Evolutionary conservation across 2,888 invertebrate species (phyloP).

Genomic region (Tricholauxania praeusta): DNA sequence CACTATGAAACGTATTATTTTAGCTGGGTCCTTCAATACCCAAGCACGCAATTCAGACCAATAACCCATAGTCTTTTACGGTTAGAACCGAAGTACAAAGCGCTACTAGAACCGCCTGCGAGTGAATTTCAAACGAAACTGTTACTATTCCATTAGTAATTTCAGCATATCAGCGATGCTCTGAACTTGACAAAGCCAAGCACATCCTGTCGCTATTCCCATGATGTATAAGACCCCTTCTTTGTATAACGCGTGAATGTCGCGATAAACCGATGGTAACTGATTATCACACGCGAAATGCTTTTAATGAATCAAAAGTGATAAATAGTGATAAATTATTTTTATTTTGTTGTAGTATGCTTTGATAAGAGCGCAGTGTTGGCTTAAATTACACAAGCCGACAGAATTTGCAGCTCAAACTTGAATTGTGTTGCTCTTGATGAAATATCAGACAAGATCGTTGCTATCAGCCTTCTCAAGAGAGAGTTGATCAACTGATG

Average conservation of each 20-base stretch:
- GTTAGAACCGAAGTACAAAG: not conserved
- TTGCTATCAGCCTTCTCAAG: no score
- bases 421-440: no score
- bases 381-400: no score
- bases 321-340: constrained; percentile 11
- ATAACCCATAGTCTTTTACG: constrained; percentile 55
- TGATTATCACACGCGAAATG: not conserved
- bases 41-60: constrained; percentile 62
- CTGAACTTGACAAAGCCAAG: not conserved
- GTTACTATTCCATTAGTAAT: not conserved
- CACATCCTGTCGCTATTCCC: constrained; percentile 46
- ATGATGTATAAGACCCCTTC: constrained; percentile 5
- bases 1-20: constrained; percentile 72
- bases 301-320: constrained; percentile 6
- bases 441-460: no score
- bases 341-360: constrained; percentile 2
- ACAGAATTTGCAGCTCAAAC: no score
- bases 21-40: constrained; percentile 69
- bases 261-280: not conserved
- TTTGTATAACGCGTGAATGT: not conserved
- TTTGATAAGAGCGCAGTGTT: not conserved
- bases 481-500: no score
- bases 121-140: constrained; percentile 35
- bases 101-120: constrained; percentile 4
- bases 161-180: not conserved